phyloP scores from a whole-genome alignment of 2,113 vertebrate genomes.

The Platichthys stellatus region DNA sequence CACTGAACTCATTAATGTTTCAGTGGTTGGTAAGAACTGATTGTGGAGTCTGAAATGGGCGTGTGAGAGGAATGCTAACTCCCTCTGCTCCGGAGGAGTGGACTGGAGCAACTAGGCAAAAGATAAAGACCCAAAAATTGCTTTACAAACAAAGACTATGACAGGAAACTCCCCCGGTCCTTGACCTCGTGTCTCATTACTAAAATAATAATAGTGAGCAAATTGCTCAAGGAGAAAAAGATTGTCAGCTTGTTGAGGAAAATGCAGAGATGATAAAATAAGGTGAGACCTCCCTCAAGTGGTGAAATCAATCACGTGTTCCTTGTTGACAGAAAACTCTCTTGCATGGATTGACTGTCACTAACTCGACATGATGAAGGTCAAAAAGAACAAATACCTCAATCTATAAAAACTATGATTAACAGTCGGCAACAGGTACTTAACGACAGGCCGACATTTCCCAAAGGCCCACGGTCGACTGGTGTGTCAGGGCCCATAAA shows the following conservation, averaged over 20 bases:
- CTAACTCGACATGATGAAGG: neutral
- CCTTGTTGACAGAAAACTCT: neutral
- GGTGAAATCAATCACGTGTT: neutral
- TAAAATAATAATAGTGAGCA: neutral
- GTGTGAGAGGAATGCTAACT: slow-evolving; percentile 38
- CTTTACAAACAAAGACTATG: neutral
- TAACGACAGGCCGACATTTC: neutral
- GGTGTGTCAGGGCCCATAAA: neutral
- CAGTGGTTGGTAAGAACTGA: slow-evolving; percentile 45
- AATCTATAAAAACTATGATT: neutral
- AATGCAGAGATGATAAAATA: no score
- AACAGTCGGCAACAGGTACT: neutral
- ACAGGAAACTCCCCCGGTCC: neutral
- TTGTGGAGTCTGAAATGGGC: slow-evolving; percentile 34
- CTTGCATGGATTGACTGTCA: neutral
- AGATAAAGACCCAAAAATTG: neutral
- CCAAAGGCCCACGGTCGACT: neutral
- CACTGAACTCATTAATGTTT: slow-evolving; percentile 61
- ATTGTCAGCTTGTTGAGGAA: no score
- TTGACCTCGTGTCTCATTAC: neutral
- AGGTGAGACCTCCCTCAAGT: neutral
- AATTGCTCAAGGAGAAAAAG: neutral
- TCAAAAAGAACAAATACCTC: neutral
- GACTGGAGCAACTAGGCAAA: neutral
- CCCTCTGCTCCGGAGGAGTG: slow-evolving; percentile 9